Percentiles rank a stretch among this genome's conserved stretches.
phyloP scores from a whole-genome alignment of 2,113 vertebrate species.

The Odontophorus gujanensis region DNA sequence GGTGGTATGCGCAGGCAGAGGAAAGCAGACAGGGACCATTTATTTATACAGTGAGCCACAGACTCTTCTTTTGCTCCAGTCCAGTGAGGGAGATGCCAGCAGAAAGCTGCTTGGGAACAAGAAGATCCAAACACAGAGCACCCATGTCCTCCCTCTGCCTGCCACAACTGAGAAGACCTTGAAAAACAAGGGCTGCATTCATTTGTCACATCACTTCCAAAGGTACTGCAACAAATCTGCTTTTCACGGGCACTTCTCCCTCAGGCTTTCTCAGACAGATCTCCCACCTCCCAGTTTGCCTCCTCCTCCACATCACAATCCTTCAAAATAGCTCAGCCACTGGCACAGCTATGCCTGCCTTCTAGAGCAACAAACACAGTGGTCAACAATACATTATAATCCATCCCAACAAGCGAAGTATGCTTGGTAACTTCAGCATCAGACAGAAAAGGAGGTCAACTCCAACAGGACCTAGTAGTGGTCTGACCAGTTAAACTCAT shows the following conservation, averaged over 20 bases:
- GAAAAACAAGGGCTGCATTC: background rate
- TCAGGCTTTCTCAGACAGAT: background rate
- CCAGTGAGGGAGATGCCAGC: background rate
- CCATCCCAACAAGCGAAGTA: background rate
- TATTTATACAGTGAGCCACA: background rate
- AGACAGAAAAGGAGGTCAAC: background rate
- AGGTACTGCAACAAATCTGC: background rate
- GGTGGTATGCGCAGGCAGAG: fast-evolving
- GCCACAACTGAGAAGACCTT: background rate
- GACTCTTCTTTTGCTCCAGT: background rate
- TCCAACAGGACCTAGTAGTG: background rate
- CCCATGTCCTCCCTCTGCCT: background rate
- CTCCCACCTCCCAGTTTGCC: fast-evolving
- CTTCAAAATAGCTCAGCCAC: background rate
- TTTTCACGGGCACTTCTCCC: background rate
- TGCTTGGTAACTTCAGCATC: background rate
- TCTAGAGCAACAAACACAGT: background rate
- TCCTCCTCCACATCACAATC: background rate
- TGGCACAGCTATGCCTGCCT: background rate
- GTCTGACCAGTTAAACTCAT: slow-evolving; percentile 49
- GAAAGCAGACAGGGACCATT: background rate
- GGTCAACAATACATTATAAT: background rate
- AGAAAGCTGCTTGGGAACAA: background rate
- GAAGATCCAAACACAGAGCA: background rate
- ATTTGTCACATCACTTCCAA: background rate